Evolutionary conservation across 2,888 invertebrate species (phyloP), one percentile per base, ranked within the genome.

Genomic region (Willowsia nigromaculata): DNA sequence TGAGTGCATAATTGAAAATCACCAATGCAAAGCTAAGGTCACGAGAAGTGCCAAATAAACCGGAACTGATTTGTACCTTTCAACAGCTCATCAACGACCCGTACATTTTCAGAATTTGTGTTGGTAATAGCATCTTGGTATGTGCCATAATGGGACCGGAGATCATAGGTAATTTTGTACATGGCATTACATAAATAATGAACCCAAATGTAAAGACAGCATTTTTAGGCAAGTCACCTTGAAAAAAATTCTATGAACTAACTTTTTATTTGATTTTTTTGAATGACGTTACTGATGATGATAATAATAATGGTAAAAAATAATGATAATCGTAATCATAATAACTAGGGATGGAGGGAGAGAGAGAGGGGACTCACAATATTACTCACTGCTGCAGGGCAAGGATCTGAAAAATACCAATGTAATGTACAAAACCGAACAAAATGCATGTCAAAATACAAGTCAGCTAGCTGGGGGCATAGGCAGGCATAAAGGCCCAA

Each of bases 51-150:
- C 87, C 87, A 87, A 87, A 87, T 71, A 81, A 87, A 87, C 87
- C 87, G 87, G 87, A 87, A 87, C 87, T 87, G 81, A 87, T 87
- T 86, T 86, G 86, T 86, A 86, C 86, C 87, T 87, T 87, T 87
- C 87, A 87, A 81, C 87, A 81, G 71, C 87, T 81, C 68, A 56
- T 81, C 80, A 85, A 27, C 40, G 37, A 71, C 53, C 37, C 81
- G 22, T 27, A 30, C 27, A 15, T 62, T 30, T 33, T 68, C n/a
- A 37, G 25, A 22, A 59, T 59, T 25, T n/a, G 4, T 59, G 59
- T 59, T 27, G 5, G 56, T 59, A n/a, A n/a, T n/a, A n/a, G n/a
- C n/a, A n/a, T n/a, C n/a, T n/a, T 22, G 27, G 6, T 27, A 7
- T 59, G 7, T 59, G 59, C 27, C 7, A 25, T 15, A 59, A n/a